Percentiles rank a stretch among this genome's conserved stretches.
Evolutionary conservation across 2,113 vertebrate genomes (phyloP).

Genomic region (Chaetops frenatus): DNA sequence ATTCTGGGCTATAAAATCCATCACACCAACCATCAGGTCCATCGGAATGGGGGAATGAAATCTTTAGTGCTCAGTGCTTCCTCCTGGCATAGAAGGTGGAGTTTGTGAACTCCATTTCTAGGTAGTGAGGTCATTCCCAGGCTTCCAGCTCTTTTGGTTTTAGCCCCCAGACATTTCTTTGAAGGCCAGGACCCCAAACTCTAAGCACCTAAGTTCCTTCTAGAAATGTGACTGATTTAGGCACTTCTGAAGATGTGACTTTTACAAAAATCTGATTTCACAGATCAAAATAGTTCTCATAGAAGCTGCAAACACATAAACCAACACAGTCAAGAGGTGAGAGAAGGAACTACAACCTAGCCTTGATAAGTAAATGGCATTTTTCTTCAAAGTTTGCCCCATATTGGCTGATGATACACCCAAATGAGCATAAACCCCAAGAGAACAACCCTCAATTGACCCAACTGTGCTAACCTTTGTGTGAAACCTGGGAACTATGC

Average conservation of each 20-base stretch:
- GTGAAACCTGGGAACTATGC: not conserved
- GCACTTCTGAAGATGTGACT: not conserved
- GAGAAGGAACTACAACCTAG: not conserved
- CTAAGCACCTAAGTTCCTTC: not conserved
- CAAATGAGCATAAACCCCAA: not conserved
- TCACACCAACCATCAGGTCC: not conserved
- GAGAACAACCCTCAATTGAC: not conserved
- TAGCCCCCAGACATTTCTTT: not conserved
- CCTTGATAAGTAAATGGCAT: not conserved
- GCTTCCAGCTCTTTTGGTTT: not conserved
- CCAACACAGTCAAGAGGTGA: not conserved
- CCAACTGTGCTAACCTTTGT: not conserved
- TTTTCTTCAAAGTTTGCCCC: not conserved
- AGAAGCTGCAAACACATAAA: not conserved
- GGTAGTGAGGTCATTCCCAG: not conserved
- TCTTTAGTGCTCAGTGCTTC: not conserved
- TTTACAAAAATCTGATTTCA: not conserved
- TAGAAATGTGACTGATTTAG: not conserved
- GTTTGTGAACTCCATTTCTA: not conserved
- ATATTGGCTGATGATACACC: not conserved
- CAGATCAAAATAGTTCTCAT: not conserved
- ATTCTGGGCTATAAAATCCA: not conserved
- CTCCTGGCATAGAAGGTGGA: not conserved
- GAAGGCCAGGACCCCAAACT: not conserved
- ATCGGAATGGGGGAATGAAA: not conserved